Evolutionary conservation across 1,140 invertebrate species (phyloP).

Genomic region (Aricia agestis): DNA sequence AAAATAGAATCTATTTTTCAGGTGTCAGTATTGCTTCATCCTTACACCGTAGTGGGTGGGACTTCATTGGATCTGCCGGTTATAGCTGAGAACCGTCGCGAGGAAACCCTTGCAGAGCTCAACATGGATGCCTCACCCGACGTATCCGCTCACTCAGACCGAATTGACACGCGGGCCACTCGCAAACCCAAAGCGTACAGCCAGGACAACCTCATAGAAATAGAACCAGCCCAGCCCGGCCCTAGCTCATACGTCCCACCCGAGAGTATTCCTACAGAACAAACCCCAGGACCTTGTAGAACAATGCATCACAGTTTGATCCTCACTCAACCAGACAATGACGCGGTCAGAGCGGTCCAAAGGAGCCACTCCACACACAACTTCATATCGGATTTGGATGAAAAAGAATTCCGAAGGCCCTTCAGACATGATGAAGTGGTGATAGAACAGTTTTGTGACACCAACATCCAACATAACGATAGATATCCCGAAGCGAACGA

Average conservation of each 20-base stretch:
- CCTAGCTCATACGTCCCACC: constrained; percentile 30
- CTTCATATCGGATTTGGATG: constrained; percentile 29
- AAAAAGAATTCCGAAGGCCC: constrained; percentile 21
- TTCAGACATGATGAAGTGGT: constrained; percentile 28
- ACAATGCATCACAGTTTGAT: constrained; percentile 50
- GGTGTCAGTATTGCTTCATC: constrained; percentile 56
- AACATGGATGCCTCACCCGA: constrained; percentile 27
- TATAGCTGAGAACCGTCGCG: constrained; percentile 43
- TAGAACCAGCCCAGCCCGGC: constrained; percentile 36
- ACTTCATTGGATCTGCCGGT: constrained; percentile 51
- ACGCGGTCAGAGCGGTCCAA: constrained; percentile 37
- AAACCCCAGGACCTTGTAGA: constrained; percentile 22
- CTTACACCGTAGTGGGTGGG: constrained; percentile 46
- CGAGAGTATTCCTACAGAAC: constrained; percentile 21
- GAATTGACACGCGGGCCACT: constrained; percentile 21
- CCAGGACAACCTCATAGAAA: constrained; percentile 43
- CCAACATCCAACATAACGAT: constrained; percentile 62
- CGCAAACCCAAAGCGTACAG: constrained; percentile 45
- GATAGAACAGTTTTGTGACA: constrained; percentile 44
- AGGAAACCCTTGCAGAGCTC: constrained; percentile 41
- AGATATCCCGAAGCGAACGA: constrained; percentile 56
- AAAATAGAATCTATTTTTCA: constrained; percentile 28
- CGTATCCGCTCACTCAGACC: constrained; percentile 17
- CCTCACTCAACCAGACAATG: constrained; percentile 33
- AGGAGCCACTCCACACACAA: constrained; percentile 54